phyloP scores from a whole-genome alignment of 2,888 invertebrate species.

The Galeopsomyia nigrocyanea region DNA sequence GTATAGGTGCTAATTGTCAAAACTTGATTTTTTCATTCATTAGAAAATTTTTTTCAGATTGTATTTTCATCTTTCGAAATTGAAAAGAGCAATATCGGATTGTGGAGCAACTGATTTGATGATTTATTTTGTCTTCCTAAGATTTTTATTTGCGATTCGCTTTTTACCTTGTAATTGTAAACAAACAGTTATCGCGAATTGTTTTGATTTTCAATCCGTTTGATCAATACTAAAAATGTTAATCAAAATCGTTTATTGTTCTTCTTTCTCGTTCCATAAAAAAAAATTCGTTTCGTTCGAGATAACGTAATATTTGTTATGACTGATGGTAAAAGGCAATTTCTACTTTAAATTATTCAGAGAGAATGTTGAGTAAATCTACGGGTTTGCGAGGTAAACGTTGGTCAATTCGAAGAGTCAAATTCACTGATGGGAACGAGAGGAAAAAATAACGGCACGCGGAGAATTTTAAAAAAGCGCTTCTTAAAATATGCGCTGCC shows the following conservation, averaged over 20 bases:
- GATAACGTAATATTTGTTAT: no score
- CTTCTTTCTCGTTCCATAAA: no score
- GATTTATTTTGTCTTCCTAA: neutral
- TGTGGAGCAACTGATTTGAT: neutral
- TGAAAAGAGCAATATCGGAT: slow-evolving; percentile 12
- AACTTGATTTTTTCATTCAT: neutral
- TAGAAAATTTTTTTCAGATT: neutral
- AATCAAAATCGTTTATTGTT: no score
- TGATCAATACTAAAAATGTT: neutral
- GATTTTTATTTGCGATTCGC: no score
- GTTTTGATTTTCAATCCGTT: neutral
- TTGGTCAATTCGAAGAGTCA: slow-evolving; percentile 48
- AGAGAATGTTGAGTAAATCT: slow-evolving; percentile 6
- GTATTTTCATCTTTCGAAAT: neutral
- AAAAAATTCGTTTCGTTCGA: no score
- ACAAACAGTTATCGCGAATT: slow-evolving; percentile 22
- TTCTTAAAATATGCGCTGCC: no score
- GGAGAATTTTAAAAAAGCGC: slow-evolving; percentile 35
- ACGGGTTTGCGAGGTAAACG: slow-evolving; percentile 37
- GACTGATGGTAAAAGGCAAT: neutral
- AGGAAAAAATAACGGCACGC: slow-evolving; percentile 22
- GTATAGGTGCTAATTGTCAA: slow-evolving; percentile 35
- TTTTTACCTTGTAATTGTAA: neutral
- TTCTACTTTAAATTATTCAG: slow-evolving; percentile 9
- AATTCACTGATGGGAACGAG: slow-evolving; percentile 27